Evolutionary conservation across 2,113 vertebrate species (phyloP), one percentile per base, ranked within the genome.

Genomic region (Diadophis punctatus): DNA sequence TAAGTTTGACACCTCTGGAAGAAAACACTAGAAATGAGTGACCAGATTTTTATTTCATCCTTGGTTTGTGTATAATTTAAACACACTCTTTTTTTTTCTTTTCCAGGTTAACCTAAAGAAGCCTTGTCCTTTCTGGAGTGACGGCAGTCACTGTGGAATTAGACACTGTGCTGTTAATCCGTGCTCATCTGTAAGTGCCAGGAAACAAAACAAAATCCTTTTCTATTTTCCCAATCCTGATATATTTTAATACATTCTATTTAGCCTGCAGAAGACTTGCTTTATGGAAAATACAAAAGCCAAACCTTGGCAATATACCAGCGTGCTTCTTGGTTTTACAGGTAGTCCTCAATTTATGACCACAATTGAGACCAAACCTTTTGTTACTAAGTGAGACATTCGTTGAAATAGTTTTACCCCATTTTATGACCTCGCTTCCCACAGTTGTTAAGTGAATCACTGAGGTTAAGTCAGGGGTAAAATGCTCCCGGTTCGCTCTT

Each of bases 41-140:
- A 60, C 9, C 3, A 4, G 7, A 39, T n/a, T 25, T 55, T 39
- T 88, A 16, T 25, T 27, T 74, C 27, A 52, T 18, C 22, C 25
- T 80, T 80, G 34, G 74, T 90, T 16, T 52, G 30, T 48, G 48
- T 68, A 58, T 56, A 11, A 89, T 30, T 91, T 27, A 91, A 85
- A 56, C 27, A n/a, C 4, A 30, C 18, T n/a, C 51, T 20, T 14
- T 39, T 93, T 8, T 88, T 8, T 88, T 88, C 89, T 1, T 91
- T 95, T 95, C 1, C 91, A 99, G 99, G 99, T 98, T 58, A 99
- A 99, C 94, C 96, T 99, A 48, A 98, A 98, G 90, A 99, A 98
- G 74, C 98, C 98, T 0, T 99, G 99, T 96, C 99, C 99, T 3
- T 99, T 99, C 91, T 99, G 99, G 99, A 97, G 95, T 22, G 98